phyloP scores from a whole-genome alignment of 2,888 invertebrate genomes.

The Rhyacophila evoluta region DNA sequence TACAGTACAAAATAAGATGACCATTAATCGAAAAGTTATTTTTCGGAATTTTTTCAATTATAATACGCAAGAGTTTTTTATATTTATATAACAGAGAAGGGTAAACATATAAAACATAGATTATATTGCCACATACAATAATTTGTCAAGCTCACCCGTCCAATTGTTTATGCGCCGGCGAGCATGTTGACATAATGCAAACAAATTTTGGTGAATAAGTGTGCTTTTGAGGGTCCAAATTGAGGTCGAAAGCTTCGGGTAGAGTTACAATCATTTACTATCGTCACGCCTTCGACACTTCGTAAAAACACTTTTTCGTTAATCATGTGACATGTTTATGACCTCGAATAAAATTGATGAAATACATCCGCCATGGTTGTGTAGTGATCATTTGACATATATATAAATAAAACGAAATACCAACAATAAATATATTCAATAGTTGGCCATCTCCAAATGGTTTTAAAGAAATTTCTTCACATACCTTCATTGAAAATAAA shows the following conservation, averaged over 20 bases:
- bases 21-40: too few relatives aligned
- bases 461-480: too few relatives aligned
- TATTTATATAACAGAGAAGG: not conserved
- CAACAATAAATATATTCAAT: too few relatives aligned
- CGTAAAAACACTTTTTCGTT: not conserved
- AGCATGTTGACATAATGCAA: not conserved
- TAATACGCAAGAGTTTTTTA: too few relatives aligned
- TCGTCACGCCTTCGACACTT: not conserved
- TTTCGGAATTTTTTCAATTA: too few relatives aligned
- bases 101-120: not conserved
- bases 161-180: not conserved
- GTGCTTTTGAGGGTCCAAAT: constrained; percentile 4
- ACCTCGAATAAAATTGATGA: too few relatives aligned
- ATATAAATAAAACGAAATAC: too few relatives aligned
- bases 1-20: too few relatives aligned
- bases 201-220: not conserved
- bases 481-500: too few relatives aligned
- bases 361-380: too few relatives aligned
- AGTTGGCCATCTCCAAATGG: too few relatives aligned
- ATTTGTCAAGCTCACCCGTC: not conserved
- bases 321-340: not conserved
- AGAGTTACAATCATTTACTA: not conserved
- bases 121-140: not conserved
- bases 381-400: too few relatives aligned
- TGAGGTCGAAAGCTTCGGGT: constrained; percentile 12